phyloP scores from a whole-genome alignment of 2,797 vertebrate species.

The Channa striata region DNA sequence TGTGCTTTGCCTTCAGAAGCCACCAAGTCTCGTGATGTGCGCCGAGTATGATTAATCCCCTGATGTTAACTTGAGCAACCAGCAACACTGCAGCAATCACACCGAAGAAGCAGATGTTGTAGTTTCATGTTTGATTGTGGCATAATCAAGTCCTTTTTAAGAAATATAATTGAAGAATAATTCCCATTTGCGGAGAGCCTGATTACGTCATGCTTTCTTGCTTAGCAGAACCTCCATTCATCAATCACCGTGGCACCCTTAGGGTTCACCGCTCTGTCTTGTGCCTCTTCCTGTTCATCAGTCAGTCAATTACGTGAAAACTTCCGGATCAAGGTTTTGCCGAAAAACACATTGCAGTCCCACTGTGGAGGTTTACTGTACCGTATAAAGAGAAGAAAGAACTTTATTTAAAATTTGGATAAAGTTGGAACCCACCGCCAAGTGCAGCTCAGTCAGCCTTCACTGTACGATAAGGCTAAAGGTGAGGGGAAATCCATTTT shows the following conservation, averaged over 20 bases:
- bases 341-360: slow-evolving; percentile 30
- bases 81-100: background rate
- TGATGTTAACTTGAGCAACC: slow-evolving; percentile 17
- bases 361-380: slow-evolving; percentile 26
- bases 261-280: slow-evolving; percentile 42
- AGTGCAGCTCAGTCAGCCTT: slow-evolving; percentile 31
- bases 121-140: slow-evolving; percentile 19
- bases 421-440: background rate
- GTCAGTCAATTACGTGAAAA: slow-evolving; percentile 72
- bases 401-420: slow-evolving; percentile 28
- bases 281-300: slow-evolving; percentile 73
- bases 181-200: slow-evolving; percentile 23
- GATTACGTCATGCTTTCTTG: slow-evolving; percentile 34
- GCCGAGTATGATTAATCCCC: slow-evolving; percentile 22
- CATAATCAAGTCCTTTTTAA: slow-evolving; percentile 32
- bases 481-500: slow-evolving; percentile 47
- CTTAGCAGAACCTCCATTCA: slow-evolving; percentile 45
- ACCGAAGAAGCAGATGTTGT: slow-evolving; percentile 3
- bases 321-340: slow-evolving; percentile 63
- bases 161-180: slow-evolving; percentile 28
- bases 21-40: slow-evolving; percentile 7
- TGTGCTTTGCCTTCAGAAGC: slow-evolving; percentile 17
- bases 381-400: slow-evolving; percentile 7
- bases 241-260: slow-evolving; percentile 53
- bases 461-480: slow-evolving; percentile 18